A percentile compares a stretch with the other conserved stretches of the same genome.
Evolutionary conservation across 1,140 invertebrate genomes (phyloP).

Genomic region (Leptinotarsa texana): DNA sequence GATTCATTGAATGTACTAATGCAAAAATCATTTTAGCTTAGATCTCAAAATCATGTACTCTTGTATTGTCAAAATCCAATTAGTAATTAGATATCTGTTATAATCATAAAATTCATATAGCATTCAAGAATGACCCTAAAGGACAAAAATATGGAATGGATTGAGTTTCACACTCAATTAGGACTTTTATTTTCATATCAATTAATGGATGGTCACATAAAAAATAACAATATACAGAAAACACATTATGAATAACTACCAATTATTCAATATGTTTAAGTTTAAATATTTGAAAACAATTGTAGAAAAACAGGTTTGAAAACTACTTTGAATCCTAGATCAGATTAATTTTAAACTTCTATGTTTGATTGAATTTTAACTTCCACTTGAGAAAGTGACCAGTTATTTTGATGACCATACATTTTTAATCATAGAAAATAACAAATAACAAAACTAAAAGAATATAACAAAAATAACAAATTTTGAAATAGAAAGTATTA

Average conservation of each 20-base stretch:
- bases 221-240: not conserved
- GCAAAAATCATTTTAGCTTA: too few relatives aligned
- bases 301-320: not conserved
- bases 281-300: slow-evolving; percentile 9
- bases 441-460: slow-evolving; percentile 27
- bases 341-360: too few relatives aligned
- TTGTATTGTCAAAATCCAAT: too few relatives aligned
- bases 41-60: too few relatives aligned
- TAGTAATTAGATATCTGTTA: too few relatives aligned
- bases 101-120: not conserved
- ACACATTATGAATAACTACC: not conserved
- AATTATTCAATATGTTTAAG: not conserved
- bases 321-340: too few relatives aligned
- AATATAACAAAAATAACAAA: slow-evolving; percentile 28
- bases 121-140: not conserved
- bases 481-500: slow-evolving; percentile 11
- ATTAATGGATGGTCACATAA: not conserved
- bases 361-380: not conserved
- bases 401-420: slow-evolving; percentile 17
- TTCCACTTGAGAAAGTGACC: not conserved
- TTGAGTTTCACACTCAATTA: not conserved
- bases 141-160: slow-evolving; percentile 18
- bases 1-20: too few relatives aligned
- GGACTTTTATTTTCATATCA: not conserved
- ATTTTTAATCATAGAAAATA: slow-evolving; percentile 26